phyloP scores from a whole-genome alignment of 92 coral and sea anemone genomes.

The Virgularia gustaviana region DNA sequence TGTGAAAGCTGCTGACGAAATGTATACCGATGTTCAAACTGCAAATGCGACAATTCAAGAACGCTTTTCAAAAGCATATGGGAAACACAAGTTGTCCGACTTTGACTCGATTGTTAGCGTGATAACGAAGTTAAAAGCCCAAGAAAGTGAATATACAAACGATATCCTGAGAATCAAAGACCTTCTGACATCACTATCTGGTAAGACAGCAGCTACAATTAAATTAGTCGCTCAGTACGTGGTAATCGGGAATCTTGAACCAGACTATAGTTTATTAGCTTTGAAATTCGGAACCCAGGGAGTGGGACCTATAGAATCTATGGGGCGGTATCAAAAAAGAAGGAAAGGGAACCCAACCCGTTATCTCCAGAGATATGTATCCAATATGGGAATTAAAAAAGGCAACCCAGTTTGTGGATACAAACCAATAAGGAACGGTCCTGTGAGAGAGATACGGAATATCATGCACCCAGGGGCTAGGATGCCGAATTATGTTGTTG shows the following conservation, averaged over 20 bases:
- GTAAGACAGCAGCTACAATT: not conserved
- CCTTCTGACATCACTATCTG: not conserved
- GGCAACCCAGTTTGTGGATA: too few species aligned
- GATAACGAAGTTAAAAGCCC: not conserved
- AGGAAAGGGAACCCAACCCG: too few species aligned
- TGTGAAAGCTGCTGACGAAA: not conserved
- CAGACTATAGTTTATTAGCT: too few species aligned
- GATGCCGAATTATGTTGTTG: too few species aligned
- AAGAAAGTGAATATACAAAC: constrained; percentile 4
- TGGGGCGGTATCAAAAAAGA: too few species aligned
- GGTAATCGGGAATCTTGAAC: not conserved
- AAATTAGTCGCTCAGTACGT: not conserved
- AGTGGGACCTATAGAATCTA: too few species aligned
- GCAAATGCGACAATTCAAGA: constrained; percentile 1
- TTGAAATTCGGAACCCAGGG: too few species aligned
- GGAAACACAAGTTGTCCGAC: constrained; percentile 7
- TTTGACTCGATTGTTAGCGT: constrained; percentile 4
- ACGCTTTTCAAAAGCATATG: constrained; percentile 19
- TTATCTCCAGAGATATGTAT: too few species aligned
- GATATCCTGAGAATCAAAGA: constrained; percentile 10
- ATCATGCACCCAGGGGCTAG: too few species aligned
- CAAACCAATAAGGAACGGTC: too few species aligned
- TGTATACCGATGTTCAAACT: not conserved
- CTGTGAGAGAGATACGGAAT: too few species aligned
- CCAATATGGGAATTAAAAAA: too few species aligned